phyloP scores from a whole-genome alignment of 2,113 vertebrate species.

The Rhinoderma darwinii region DNA sequence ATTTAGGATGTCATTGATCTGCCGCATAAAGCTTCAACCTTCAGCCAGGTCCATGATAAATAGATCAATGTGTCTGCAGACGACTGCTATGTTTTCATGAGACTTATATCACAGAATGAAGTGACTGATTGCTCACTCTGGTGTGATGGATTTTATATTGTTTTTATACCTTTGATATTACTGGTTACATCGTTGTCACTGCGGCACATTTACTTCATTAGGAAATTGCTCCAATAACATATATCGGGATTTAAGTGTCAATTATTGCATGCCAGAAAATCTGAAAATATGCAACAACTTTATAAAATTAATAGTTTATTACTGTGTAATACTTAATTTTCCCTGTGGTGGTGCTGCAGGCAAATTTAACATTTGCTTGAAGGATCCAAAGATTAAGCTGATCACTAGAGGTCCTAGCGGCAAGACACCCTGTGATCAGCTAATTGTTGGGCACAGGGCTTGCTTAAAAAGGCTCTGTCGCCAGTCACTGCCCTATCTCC shows the following conservation, averaged over 20 bases:
- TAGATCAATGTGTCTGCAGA: constrained; percentile 47
- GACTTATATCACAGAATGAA: background rate
- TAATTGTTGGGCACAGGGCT: too few relatives aligned
- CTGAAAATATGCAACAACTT: background rate
- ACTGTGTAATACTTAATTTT: background rate
- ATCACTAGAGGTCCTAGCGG: too few relatives aligned
- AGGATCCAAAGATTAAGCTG: too few relatives aligned
- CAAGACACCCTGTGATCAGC: too few relatives aligned
- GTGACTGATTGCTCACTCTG: background rate
- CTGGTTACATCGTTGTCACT: background rate
- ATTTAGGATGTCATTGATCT: constrained; percentile 46
- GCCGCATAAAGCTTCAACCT: constrained; percentile 33
- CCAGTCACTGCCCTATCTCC: too few relatives aligned
- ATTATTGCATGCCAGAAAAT: background rate
- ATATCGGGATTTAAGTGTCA: background rate
- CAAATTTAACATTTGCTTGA: too few relatives aligned
- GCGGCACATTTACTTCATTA: background rate
- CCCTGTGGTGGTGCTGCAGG: too few relatives aligned
- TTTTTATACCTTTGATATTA: background rate
- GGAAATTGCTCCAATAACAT: background rate
- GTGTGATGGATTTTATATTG: too few relatives aligned
- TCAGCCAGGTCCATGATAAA: constrained; percentile 14
- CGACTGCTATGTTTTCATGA: constrained; percentile 7
- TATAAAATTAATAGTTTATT: background rate
- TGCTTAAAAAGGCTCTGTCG: too few relatives aligned